A percentile compares a stretch with the other conserved stretches of the same genome.
Evolutionary conservation across 2,113 vertebrate genomes (phyloP).

Genomic region (Tiliqua scincoides): DNA sequence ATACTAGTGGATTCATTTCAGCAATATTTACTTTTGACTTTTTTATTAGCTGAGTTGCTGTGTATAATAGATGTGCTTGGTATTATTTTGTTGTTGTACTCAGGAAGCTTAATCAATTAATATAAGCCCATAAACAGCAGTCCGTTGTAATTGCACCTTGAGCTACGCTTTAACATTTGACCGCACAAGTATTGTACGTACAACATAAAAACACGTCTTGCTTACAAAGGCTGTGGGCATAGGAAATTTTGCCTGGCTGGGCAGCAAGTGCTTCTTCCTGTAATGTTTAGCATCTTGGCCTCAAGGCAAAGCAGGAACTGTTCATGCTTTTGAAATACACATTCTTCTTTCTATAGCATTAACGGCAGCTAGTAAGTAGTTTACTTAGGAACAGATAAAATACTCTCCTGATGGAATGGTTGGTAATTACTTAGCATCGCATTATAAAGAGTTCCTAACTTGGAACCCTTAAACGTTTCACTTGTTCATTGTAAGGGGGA

Average conservation of each 20-base stretch:
- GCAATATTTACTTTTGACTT: neutral
- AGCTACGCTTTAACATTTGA: neutral
- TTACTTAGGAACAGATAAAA: neutral
- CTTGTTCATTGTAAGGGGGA: neutral
- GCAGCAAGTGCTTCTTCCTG: fast-evolving
- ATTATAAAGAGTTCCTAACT: neutral
- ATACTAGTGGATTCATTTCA: neutral
- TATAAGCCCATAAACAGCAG: neutral
- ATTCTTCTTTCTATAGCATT: neutral
- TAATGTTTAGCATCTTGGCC: neutral
- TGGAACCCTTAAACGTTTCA: neutral
- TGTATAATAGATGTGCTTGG: neutral
- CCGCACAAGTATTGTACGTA: neutral
- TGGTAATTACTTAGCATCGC: neutral
- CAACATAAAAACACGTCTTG: neutral
- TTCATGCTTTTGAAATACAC: neutral
- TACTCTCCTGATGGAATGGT: neutral
- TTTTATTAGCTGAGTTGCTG: neutral
- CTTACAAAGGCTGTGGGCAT: neutral
- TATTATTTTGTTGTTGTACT: neutral
- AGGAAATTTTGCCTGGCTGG: neutral
- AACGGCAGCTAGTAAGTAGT: neutral
- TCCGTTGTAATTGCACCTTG: slow-evolving; percentile 14
- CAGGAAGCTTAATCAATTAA: slow-evolving; percentile 2
- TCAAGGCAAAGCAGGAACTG: neutral